Base-by-base conservation (phyloP, 64 coral and sea anemone genomes). In the Montipora capricornis region DNA sequence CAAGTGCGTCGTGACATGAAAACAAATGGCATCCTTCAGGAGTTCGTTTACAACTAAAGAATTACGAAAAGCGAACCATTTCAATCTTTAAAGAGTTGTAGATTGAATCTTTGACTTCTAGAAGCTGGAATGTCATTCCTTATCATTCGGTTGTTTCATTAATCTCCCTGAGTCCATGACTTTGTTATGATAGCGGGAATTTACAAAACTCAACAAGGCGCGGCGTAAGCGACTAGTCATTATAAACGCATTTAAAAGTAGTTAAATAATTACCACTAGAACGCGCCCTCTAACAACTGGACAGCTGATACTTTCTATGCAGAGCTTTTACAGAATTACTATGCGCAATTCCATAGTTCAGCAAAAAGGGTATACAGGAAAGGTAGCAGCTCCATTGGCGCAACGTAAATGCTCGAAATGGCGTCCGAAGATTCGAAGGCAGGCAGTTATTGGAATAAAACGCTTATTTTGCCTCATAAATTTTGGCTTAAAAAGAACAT, bases 401-500 rank as follows among this genome's bases (percentile, higher is more conserved):
- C 0, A 69, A 69, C 67, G 67, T 69, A 69, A 69, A 69, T 69
- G 67, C 67, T 69, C 67, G 67, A 69, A 69, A 69, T 69, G 67
- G 67, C 67, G 67, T 69, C 67, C 67, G 11, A 5, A 69, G 67
- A 24, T 69, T 69, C 67, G 67, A 69, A 69, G 67, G 67, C 67
- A 69, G 67, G 5, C 8, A 69, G 13, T 69, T 12, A 69, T 69
- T 69, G 7, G 67, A 69, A 69, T 1, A 69, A 69, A 15, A 69
- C 67, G 67, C 67, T 69, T 69, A 69, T 69, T 69, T 69, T 69
- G 67, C n/a, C 67, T 69, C 0, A 69, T 5, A 69, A 69, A 69
- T 69, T 69, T 69, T 69, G 67, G 67, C 67, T 69, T 69, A 69
- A 69, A 69, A 69, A 69, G 67, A 69, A 69, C 67, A 69, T 69